A percentile compares a stretch with the other conserved stretches of the same genome.
Conservation (phyloP, 2,888 invertebrate species). For the Pimpla rufipes region DNA sequence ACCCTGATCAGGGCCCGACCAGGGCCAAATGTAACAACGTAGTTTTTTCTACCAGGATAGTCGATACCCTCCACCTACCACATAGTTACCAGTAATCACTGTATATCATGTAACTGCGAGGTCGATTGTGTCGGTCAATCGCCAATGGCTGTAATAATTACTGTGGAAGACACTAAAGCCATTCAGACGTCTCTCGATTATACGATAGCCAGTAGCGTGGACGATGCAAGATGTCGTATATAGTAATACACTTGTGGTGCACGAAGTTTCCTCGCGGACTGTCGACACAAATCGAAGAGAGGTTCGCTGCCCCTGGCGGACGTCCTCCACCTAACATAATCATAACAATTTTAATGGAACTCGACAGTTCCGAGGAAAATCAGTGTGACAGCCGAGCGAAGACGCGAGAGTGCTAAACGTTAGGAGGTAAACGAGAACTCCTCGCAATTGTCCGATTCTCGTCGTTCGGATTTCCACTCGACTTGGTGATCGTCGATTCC, state of each 20-base stretch:
- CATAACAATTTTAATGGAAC: conserved; percentile 58
- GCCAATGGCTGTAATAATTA: neutral
- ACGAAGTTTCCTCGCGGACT: neutral
- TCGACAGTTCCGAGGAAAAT: conserved; percentile 19
- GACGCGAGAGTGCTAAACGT: conserved; percentile 44
- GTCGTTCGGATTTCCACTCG: conserved; percentile 44
- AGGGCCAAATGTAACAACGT: too few species aligned
- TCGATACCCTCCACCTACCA: neutral
- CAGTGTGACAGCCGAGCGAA: conserved; percentile 57
- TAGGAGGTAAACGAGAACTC: conserved; percentile 55
- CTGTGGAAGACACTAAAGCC: neutral
- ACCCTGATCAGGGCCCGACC: too few species aligned
- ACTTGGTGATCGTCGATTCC: conserved; percentile 26
- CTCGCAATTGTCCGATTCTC: conserved; percentile 37
- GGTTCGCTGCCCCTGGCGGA: conserved; percentile 28
- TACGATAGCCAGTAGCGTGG: neutral
- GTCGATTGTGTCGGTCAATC: neutral
- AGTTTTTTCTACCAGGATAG: too few species aligned
- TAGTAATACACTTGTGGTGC: neutral
- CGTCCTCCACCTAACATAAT: conserved; percentile 60
- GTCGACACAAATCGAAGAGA: conserved; percentile 32
- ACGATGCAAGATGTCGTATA: neutral
- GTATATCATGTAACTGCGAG: neutral
- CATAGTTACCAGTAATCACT: neutral
- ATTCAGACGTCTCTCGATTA: neutral